phyloP scores from a whole-genome alignment of 2,797 vertebrate genomes.

The Neoniphon sammara region DNA sequence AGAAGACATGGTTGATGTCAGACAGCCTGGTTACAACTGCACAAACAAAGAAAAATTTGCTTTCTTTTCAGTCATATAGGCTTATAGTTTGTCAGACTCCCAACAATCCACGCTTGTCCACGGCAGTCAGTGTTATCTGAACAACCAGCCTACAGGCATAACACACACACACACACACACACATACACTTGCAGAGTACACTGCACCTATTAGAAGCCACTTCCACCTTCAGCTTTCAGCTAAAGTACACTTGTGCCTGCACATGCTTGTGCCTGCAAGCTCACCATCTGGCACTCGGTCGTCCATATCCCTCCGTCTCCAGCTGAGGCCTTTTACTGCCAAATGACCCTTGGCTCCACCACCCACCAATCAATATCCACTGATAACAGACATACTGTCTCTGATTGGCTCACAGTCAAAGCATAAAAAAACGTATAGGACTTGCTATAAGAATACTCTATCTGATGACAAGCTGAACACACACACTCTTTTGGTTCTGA shows the following conservation, averaged over 20 bases:
- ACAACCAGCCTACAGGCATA: too few species aligned
- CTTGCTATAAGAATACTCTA: conserved; percentile 22
- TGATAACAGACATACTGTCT: conserved; percentile 44
- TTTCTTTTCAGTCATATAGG: too few species aligned
- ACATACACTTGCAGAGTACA: too few species aligned
- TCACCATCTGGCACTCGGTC: conserved; percentile 22
- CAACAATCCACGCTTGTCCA: too few species aligned
- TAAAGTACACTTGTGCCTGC: conserved; percentile 15
- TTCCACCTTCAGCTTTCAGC: too few species aligned
- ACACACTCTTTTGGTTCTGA: neutral
- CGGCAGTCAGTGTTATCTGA: too few species aligned
- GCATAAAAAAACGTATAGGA: conserved; percentile 31
- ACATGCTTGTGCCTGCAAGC: conserved; percentile 1
- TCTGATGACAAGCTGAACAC: conserved; percentile 29
- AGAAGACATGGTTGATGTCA: too few species aligned
- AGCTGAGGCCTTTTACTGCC: conserved; percentile 43
- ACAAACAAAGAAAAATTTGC: too few species aligned
- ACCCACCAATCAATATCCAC: conserved; percentile 51
- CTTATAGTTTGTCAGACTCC: too few species aligned
- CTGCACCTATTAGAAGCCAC: too few species aligned
- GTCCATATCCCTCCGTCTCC: conserved; percentile 29
- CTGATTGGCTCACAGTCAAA: conserved; percentile 41
- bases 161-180: too few species aligned
- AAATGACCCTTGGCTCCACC: conserved; percentile 44
- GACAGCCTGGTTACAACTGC: too few species aligned